phyloP scores from a whole-genome alignment of 1,140 invertebrate species.

The Rhyzopertha dominica region DNA sequence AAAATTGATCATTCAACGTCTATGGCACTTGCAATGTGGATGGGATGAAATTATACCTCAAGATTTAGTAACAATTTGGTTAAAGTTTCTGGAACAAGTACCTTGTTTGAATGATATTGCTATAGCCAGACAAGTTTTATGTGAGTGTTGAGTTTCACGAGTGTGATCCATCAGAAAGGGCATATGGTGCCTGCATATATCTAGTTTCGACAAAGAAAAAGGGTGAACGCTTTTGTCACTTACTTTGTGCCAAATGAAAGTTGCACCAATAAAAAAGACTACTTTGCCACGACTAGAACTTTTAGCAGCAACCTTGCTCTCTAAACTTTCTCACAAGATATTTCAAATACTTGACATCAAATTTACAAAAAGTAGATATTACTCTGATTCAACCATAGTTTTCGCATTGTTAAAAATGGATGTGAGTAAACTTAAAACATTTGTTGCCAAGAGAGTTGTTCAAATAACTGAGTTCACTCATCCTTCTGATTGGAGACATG shows the following conservation, averaged over 20 bases:
- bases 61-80: slow-evolving; percentile 17
- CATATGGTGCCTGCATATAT: slow-evolving; percentile 35
- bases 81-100: slow-evolving; percentile 20
- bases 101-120: slow-evolving; percentile 5
- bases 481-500: slow-evolving; percentile 27
- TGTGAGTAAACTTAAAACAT: too few relatives aligned
- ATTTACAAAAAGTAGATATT: too few relatives aligned
- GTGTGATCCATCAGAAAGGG: slow-evolving; percentile 30
- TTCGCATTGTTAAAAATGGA: too few relatives aligned
- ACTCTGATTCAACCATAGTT: too few relatives aligned
- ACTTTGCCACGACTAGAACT: too few relatives aligned
- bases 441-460: slow-evolving; percentile 37
- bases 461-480: slow-evolving; percentile 32
- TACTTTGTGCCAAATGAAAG: slow-evolving; percentile 26
- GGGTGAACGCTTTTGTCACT: neutral
- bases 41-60: slow-evolving; percentile 45
- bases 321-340: too few relatives aligned
- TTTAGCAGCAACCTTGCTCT: too few relatives aligned
- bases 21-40: slow-evolving; percentile 40
- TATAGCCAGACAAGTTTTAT: slow-evolving; percentile 14
- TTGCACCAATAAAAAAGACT: too few relatives aligned
- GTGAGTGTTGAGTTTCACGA: slow-evolving; percentile 28
- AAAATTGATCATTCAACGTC: slow-evolving; percentile 46
- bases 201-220: slow-evolving; percentile 12
- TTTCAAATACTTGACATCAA: too few relatives aligned